A percentile compares a stretch with the other conserved stretches of the same genome.
Evolutionary conservation across 2,113 vertebrate genomes (phyloP).

Genomic region (Sinocyclocheilus rhinocerous): DNA sequence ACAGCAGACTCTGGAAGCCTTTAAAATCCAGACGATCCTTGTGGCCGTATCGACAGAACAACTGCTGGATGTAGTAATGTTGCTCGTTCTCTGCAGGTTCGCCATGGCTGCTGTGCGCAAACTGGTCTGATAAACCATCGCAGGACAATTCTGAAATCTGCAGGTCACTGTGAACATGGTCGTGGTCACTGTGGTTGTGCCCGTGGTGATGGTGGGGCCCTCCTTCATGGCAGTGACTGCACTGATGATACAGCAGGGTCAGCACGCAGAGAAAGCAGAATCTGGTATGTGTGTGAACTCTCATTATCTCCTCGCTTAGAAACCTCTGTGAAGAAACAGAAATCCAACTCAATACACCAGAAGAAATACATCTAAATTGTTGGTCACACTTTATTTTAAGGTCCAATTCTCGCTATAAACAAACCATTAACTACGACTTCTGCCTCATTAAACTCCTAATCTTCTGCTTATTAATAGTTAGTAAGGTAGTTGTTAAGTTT

Average conservation of each 20-base stretch:
- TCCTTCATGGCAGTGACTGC: slow-evolving; percentile 85
- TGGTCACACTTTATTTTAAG: too few species aligned
- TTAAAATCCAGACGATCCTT: slow-evolving; percentile 87
- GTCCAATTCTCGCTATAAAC: too few species aligned
- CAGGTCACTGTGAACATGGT: slow-evolving; percentile 77
- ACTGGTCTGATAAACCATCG: slow-evolving; percentile 60
- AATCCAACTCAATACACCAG: not conserved
- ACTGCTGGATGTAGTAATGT: slow-evolving; percentile 89
- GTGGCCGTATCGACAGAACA: slow-evolving; percentile 89
- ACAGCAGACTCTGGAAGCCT: slow-evolving; percentile 89
- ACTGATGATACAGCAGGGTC: slow-evolving; percentile 92
- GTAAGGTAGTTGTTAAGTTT: too few species aligned
- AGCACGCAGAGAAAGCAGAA: slow-evolving; percentile 97
- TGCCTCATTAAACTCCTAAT: too few species aligned
- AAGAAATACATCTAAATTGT: not conserved
- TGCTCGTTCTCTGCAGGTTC: slow-evolving; percentile 86
- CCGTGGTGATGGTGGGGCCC: slow-evolving; percentile 71
- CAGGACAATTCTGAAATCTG: slow-evolving; percentile 84
- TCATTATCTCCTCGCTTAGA: slow-evolving; percentile 80
- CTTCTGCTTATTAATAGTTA: too few species aligned
- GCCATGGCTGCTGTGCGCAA: slow-evolving; percentile 60
- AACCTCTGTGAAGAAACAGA: slow-evolving; percentile 62
- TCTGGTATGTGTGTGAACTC: slow-evolving; percentile 92
- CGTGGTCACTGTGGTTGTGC: slow-evolving; percentile 66
- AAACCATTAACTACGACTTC: too few species aligned